These are phyloP conservation scores for Graphium colonna DNA, from an alignment of 2,888 invertebrate species.

Conservation along the genomic window DNA sequence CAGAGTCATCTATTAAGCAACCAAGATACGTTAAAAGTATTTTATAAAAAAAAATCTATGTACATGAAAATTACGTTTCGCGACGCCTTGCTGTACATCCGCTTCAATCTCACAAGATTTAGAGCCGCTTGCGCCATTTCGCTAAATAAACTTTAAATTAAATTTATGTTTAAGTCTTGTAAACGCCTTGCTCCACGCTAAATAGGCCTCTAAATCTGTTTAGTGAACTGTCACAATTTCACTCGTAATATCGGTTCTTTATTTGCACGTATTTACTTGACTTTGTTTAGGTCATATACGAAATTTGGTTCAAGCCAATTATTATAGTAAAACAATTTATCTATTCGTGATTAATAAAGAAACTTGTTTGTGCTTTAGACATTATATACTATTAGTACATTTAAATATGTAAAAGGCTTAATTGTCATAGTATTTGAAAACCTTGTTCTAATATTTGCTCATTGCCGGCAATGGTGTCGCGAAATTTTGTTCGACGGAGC, in stretches of 20 bases:
- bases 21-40: conserved; percentile 45
- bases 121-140: too few relatives aligned
- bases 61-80: conserved; percentile 44
- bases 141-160: too few relatives aligned
- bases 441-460: conserved; percentile 48
- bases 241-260: too few relatives aligned
- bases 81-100: conserved; percentile 42
- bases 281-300: too few relatives aligned
- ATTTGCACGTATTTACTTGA: too few relatives aligned
- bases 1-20: conserved; percentile 49
- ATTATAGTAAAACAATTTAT: too few relatives aligned
- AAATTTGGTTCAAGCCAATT: too few relatives aligned
- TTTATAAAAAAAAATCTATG: conserved; percentile 47
- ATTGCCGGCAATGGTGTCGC: conserved; percentile 58
- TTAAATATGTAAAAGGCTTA: not conserved
- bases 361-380: not conserved
- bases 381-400: not conserved
- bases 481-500: conserved; percentile 52
- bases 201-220: too few relatives aligned
- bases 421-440: not conserved
- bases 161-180: too few relatives aligned
- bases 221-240: too few relatives aligned
- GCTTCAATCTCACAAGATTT: conserved; percentile 14
- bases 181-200: too few relatives aligned
- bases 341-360: too few relatives aligned